phyloP scores from a whole-genome alignment of 2,888 invertebrate species.

The Aleiodes alternator region DNA sequence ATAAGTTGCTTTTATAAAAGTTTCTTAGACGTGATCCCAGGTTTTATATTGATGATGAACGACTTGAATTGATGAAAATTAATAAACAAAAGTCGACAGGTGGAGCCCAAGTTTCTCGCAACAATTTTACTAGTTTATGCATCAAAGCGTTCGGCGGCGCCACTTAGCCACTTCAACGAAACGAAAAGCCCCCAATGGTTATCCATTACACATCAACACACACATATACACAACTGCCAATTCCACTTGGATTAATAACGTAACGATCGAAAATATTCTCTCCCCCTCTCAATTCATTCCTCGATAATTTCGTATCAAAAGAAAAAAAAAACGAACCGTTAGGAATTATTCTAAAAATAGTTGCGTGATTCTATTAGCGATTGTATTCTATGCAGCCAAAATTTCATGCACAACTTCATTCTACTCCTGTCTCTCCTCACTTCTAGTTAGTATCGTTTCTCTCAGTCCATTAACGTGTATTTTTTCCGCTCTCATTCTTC shows the following conservation, averaged over 20 bases:
- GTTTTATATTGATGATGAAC: neutral
- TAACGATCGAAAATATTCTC: neutral
- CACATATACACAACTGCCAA: neutral
- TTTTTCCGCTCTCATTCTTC: slow-evolving; percentile 26
- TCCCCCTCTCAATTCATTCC: neutral
- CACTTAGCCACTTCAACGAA: slow-evolving; percentile 56
- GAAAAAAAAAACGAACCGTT: neutral
- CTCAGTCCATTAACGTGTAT: neutral
- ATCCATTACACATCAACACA: slow-evolving; percentile 16
- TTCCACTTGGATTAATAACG: slow-evolving; percentile 14
- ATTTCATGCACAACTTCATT: too few relatives aligned
- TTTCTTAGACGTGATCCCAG: too few relatives aligned
- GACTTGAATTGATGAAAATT: slow-evolving; percentile 32
- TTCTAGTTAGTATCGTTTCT: too few relatives aligned
- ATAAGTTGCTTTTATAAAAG: too few relatives aligned
- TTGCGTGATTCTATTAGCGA: too few relatives aligned
- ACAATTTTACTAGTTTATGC: slow-evolving; percentile 57
- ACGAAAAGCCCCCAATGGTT: slow-evolving; percentile 28
- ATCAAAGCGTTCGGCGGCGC: slow-evolving; percentile 61
- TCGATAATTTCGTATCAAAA: neutral
- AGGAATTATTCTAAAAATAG: too few relatives aligned
- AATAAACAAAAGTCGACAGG: slow-evolving; percentile 62
- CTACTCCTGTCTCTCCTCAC: too few relatives aligned
- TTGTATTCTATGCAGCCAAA: too few relatives aligned
- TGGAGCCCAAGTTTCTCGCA: slow-evolving; percentile 52